Evolutionary conservation across 2,888 invertebrate genomes (phyloP), one percentile per base, ranked within the genome.

Genomic region (Eupithecia inturbata): DNA sequence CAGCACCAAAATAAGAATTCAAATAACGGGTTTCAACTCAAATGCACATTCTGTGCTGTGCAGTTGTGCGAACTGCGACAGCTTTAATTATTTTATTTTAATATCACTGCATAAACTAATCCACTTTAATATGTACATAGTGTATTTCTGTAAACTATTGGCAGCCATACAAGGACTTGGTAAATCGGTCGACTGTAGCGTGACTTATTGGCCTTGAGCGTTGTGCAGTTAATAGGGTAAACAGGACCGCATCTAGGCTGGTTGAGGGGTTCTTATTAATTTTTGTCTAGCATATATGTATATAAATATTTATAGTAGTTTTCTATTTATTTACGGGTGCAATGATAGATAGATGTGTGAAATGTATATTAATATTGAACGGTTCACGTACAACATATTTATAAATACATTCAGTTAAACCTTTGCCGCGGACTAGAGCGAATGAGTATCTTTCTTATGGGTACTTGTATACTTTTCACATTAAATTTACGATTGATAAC

Each of bases 101-200:
- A 26, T 57, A 14, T 26, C 12, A 57, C 26, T 57, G 57, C 57
- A 26, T 26, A 57, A 57, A 57, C 57, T 26, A 57, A 53, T 10
- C 57, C 14, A 26, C 7, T 57, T 57, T n/a, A n/a, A 22, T 5
- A 53, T 10, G 12, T 57, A 57, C 57, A 57, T 12, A 57, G 14
- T 57, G 12, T 57, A 57, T 57, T 57, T 57, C 5, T 57, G 57
- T 57, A 57, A 57, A 22, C 31, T 62, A 62, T 62, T 5, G 64
- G 64, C 33, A 57, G 26, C 57, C 57, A 64, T 72, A 79, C 83
- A 83, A 83, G 82, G 83, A 78, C 82, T 77, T 72, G n/a, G 36
- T 60, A 69, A 60, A 71, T 71, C 68, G 68, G 57, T 72, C 57
- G 69, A 75, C 49, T 70, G 67, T 82, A 74, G 84, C 84, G 84